Evolutionary conservation across 2,113 vertebrate species (phyloP), one percentile per base, ranked within the genome.

Genomic region (Rhabdomys dilectus): DNA sequence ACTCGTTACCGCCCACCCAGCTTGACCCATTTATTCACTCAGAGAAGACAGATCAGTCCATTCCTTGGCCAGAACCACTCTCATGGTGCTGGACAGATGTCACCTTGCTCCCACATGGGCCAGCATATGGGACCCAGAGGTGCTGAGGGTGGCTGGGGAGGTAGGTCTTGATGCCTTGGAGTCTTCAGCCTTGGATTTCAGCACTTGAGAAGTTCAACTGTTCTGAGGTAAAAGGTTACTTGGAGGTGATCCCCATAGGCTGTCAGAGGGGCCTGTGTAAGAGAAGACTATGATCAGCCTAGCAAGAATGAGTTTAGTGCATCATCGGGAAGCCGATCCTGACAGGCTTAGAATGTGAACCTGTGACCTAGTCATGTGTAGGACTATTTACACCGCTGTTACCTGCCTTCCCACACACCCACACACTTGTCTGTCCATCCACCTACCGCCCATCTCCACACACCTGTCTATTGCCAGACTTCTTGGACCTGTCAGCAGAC

Each of bases 261-360:
- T 51, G 26, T 42, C 13, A 42, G 17, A 13, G 26, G 4, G 17
- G 17, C 73, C 13, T 0, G 0, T 1, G 15, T 51, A 77, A 78
- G 86, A 42, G 87, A 80, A 72, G 82, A 73, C 56, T 17, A 10
- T 85, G 62, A 51, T 70, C 3, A 31, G 66, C 7, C 3, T 26
- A 70, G 58, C 42, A 45, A 36, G 24, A 5, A 8, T 3, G 1
- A 4, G 3, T 1, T 48, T 10, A 21, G 36, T 19, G 17, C 62
- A 60, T 81, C 21, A 0, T 34, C 19, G 26, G 51, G 68, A 42
- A 53, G 34, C 1, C 39, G 17, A 6, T 11, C 34, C 82, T 26
- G 36, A 53, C 62, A 60, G 42, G 73, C 51, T 39, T 73, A 76
- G 92, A 84, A 45, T n/a, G 72, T 4, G 26, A 73, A 31, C 90